Conservation (phyloP, 2,113 vertebrate species). For the Paedocypris sp. region DNA sequence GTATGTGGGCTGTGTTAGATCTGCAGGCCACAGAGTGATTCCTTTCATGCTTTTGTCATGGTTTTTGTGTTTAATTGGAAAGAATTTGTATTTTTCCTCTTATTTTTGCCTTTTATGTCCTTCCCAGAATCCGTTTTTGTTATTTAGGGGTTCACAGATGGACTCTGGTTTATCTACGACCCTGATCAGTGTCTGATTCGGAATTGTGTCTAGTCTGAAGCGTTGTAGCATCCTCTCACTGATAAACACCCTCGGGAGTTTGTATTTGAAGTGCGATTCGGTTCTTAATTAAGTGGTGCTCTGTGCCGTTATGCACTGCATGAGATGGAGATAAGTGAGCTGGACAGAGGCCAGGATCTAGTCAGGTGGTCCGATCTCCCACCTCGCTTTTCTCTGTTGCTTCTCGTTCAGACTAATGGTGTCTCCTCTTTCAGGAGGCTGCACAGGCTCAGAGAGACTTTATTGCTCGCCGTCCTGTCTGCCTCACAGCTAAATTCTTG, state of each 20-base stretch:
- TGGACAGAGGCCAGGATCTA: conserved; percentile 28
- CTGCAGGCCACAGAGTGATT: conserved; percentile 3
- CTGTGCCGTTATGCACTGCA: conserved; percentile 12
- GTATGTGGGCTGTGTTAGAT: conserved; percentile 1
- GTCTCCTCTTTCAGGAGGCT: conserved; percentile 43
- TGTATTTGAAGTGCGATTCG: conserved; percentile 13
- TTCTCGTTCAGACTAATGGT: conserved; percentile 55
- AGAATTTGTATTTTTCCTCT: neutral
- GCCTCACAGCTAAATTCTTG: conserved; percentile 1
- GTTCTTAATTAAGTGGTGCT: conserved; percentile 29
- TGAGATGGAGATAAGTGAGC: conserved; percentile 32
- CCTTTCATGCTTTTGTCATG: conserved; percentile 6
- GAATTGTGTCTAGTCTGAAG: neutral
- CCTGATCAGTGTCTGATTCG: neutral
- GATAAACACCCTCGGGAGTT: neutral
- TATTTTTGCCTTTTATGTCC: conserved; percentile 9
- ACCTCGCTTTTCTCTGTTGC: conserved; percentile 44
- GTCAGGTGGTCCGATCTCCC: conserved; percentile 9
- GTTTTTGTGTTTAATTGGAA: conserved; percentile 10
- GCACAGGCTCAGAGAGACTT: conserved; percentile 22
- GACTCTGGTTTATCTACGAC: neutral
- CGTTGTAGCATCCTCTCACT: neutral
- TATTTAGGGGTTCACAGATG: neutral
- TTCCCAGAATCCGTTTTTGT: conserved; percentile 1
- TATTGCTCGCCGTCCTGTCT: conserved; percentile 19